Percentiles rank a stretch among this genome's conserved stretches.
phyloP scores from a whole-genome alignment of 2,113 vertebrate species.

The Platysternon megacephalum region DNA sequence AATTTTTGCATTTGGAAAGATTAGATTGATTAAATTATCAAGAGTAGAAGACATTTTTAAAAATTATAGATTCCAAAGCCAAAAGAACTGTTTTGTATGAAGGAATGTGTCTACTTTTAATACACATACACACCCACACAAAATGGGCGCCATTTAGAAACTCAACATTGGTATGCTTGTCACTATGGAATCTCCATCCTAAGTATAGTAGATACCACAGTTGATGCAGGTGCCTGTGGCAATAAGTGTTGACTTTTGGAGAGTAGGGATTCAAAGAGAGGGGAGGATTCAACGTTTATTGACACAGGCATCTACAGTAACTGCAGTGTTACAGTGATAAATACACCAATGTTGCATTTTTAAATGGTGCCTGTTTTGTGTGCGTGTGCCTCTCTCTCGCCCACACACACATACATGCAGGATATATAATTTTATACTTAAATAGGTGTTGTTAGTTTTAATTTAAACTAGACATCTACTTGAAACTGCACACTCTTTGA shows the following conservation, averaged over 20 bases:
- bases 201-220: neutral
- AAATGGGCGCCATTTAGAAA: neutral
- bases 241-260: neutral
- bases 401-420: neutral
- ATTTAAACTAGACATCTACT: neutral
- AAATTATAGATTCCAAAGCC: neutral
- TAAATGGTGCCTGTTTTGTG: neutral
- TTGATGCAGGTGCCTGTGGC: neutral
- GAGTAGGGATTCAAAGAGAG: neutral
- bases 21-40: neutral
- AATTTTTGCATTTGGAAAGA: neutral
- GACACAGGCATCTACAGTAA: neutral
- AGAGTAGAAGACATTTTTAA: neutral
- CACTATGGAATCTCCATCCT: neutral
- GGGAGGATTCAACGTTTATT: neutral
- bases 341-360: neutral
- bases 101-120: neutral
- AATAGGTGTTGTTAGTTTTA: neutral
- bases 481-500: neutral
- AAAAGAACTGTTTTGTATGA: neutral
- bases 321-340: neutral
- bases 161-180: neutral
- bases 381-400: neutral
- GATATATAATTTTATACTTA: fast-evolving
- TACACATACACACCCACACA: neutral